Conservation (phyloP, 2,888 invertebrate genomes). For the Chrysodeixis includens region DNA sequence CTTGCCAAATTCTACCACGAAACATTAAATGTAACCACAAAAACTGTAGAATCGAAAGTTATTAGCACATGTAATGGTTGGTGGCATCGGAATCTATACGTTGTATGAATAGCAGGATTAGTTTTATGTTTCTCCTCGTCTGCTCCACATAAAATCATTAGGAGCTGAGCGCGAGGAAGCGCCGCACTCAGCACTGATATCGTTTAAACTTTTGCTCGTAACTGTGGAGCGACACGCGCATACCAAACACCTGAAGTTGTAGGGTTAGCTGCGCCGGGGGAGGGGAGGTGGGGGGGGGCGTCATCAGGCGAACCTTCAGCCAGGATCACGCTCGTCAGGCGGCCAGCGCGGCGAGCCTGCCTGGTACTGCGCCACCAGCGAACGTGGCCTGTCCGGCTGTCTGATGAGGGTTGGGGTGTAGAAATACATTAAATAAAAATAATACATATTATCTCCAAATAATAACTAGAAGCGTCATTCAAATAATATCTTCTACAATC, state of each 20-base stretch:
- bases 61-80: no score
- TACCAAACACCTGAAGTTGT: constrained; percentile 14
- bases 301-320: background rate
- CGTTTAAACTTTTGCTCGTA: constrained; percentile 43
- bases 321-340: background rate
- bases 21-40: no score
- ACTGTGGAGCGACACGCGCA: constrained; percentile 30
- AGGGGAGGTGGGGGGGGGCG: constrained; percentile 6
- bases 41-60: no score
- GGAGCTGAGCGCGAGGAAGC: constrained; percentile 9
- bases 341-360: background rate
- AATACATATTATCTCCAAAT: no score
- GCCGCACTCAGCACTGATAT: constrained; percentile 22
- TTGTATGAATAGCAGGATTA: background rate
- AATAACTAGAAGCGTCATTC: no score
- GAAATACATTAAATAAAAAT: no score
- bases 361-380: no score
- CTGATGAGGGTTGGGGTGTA: no score
- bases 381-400: no score
- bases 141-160: background rate
- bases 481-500: no score
- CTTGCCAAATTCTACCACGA: no score
- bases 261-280: no score
- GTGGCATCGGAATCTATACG: background rate
- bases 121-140: background rate